A percentile compares a stretch with the other conserved stretches of the same genome.
Evolutionary conservation across 2,113 vertebrate species (phyloP).

Genomic region (Erythrolamprus reginae): DNA sequence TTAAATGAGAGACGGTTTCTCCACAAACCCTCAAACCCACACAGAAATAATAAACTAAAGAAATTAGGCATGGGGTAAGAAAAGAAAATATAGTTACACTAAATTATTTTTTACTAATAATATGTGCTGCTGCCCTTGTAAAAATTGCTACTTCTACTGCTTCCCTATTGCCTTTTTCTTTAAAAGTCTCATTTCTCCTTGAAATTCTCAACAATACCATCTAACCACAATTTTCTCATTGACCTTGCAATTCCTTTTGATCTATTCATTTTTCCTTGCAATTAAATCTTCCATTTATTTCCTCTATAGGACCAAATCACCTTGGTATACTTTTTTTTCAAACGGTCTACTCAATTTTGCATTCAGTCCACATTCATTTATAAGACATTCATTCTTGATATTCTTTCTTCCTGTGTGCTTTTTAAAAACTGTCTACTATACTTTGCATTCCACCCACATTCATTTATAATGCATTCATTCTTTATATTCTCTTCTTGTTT

Average conservation of each 20-base stretch:
- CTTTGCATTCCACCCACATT: neutral
- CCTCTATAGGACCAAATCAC: neutral
- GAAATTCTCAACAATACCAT: neutral
- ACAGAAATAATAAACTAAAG: neutral
- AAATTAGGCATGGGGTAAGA: neutral
- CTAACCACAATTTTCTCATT: neutral
- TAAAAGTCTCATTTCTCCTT: neutral
- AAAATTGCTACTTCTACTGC: neutral
- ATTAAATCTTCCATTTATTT: neutral
- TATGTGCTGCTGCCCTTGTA: neutral
- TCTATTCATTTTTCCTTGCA: neutral
- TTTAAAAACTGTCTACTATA: neutral
- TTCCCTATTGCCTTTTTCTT: neutral
- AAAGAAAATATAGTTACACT: neutral
- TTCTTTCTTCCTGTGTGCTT: neutral
- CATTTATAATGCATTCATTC: neutral
- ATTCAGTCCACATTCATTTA: neutral
- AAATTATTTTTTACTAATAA: neutral
- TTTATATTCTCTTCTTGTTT: neutral
- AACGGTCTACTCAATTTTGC: neutral
- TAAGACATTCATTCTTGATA: neutral
- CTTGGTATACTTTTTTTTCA: neutral
- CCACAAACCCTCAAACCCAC: neutral
- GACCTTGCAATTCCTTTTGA: neutral
- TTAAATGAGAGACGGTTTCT: neutral